Base-by-base conservation (phyloP, 2,113 vertebrate species). In the Dolichotis patagonum region DNA sequence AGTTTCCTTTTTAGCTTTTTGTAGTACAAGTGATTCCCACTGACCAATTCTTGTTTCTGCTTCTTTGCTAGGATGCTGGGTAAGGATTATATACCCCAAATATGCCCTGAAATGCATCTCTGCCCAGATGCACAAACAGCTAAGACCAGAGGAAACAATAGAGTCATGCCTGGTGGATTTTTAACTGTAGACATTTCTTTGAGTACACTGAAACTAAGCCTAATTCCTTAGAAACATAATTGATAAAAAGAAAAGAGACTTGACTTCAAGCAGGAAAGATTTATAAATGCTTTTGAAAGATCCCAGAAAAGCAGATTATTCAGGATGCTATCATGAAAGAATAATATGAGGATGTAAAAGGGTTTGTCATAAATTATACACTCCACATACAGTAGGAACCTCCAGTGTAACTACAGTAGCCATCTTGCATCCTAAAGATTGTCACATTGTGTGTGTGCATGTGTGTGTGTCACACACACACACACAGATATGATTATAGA, bases 221-320 rank as follows among this genome's bases (percentile, higher is more conserved):
- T 49, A 16, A 63, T 20, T 84, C n/a, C 46, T 71, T 22, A 63
- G 35, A 43, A 85, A 73, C 3, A 30, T 0, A 6, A 32, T 0
- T 11, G 52, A 83, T 32, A 14, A 63, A 88, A 87, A 41, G 24
- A 75, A 63, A 85, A 84, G 38, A 65, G 85, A 38, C 8, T 28
- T 22, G 82, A 62, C 9, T 41, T 10, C 13, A 88, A 54, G n/a
- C 12, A 67, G 56, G 78, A 41, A 49, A 93, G 26, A 83, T 83
- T 93, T 26, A 67, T 30, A 89, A 91, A 81, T 88, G 49, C 35
- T 93, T 85, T 22, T 85, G 17, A 38, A 92, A 85, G 63, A 81
- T 41, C 54, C 16, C 32, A 65, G 65, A 58, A 41, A 82, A 94
- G 5, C 20, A 38, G 56, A 22, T 32, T 38, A 1, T 30, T 56